Percentiles rank a stretch among this genome's conserved stretches.
Evolutionary conservation across 2,888 invertebrate species (phyloP).

Genomic region (Synergus itoensis): DNA sequence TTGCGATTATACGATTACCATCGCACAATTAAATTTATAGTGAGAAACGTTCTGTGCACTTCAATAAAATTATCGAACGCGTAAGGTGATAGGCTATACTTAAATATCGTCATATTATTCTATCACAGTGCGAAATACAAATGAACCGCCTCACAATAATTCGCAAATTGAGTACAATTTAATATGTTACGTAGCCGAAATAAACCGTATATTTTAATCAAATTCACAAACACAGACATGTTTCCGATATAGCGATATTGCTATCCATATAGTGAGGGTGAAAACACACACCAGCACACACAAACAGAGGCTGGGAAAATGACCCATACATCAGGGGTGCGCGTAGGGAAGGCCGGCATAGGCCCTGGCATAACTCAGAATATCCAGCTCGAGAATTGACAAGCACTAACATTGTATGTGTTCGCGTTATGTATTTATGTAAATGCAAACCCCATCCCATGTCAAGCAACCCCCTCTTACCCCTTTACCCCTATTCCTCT

Average conservation of each 20-base stretch:
- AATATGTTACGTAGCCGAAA: neutral
- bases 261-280: neutral
- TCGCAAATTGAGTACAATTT: slow-evolving; percentile 16
- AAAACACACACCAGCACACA: slow-evolving; percentile 31
- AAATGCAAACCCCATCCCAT: slow-evolving; percentile 72
- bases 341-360: slow-evolving; percentile 61
- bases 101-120: no score
- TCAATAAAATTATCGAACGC: no score
- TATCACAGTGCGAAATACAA: no score
- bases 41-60: no score
- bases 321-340: slow-evolving; percentile 47
- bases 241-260: slow-evolving; percentile 4
- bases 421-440: slow-evolving; percentile 78
- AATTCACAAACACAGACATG: slow-evolving; percentile 10
- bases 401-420: slow-evolving; percentile 78
- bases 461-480: slow-evolving; percentile 53
- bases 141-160: neutral
- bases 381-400: slow-evolving; percentile 77
- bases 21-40: no score
- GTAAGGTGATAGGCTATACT: no score
- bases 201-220: slow-evolving; percentile 22
- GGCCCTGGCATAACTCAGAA: slow-evolving; percentile 77
- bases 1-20: no score
- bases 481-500: slow-evolving; percentile 47
- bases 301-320: slow-evolving; percentile 37